Evolutionary conservation across 2,797 vertebrate species (phyloP), one percentile per base, ranked within the genome.

Genomic region (Mionectes olivaceus): DNA sequence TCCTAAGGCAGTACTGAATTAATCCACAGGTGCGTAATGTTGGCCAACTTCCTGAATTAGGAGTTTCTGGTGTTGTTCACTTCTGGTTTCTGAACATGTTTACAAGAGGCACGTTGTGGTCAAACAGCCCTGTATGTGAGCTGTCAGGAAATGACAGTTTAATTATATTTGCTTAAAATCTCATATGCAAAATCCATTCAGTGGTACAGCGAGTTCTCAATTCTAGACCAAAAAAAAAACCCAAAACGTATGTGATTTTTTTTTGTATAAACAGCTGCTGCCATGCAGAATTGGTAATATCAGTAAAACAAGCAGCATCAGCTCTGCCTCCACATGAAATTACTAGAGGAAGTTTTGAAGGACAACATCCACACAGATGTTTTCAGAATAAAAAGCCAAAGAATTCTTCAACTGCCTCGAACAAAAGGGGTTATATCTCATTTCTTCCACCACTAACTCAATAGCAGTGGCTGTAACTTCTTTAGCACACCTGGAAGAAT

Each of bases 221-320:
- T 37, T 75, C 64, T 19, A 73, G 74, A 73, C 24, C 87, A 89
- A 39, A 70, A 89, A 11, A n/a, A 0, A 89, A 11, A 33, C 0
- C 16, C 37, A 50, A 13, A 89, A 93, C 53, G 75, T 61, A 7
- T 3, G 50, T 22, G 93, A 68, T 37, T 37, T 61, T 22, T 57
- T 71, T 90, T 78, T 87, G 89, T 95, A 33, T 85, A 35, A 79
- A 30, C 89, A 95, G 96, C 90, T 89, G 94, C 83, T 91, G 73
- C 85, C 74, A 65, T 3, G 28, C 71, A 89, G 88, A 79, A 71
- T 59, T 84, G 93, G 79, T 79, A 88, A 60, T 68, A 83, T 81
- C 89, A 73, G 32, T 27, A 33, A 49, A 94, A 79, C 68, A 96
- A 90, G 77, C 88, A 25, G 83, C 7, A 55, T 16, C 70, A 82